phyloP scores from a whole-genome alignment of 2,113 vertebrate genomes.

The Morone chrysops region DNA sequence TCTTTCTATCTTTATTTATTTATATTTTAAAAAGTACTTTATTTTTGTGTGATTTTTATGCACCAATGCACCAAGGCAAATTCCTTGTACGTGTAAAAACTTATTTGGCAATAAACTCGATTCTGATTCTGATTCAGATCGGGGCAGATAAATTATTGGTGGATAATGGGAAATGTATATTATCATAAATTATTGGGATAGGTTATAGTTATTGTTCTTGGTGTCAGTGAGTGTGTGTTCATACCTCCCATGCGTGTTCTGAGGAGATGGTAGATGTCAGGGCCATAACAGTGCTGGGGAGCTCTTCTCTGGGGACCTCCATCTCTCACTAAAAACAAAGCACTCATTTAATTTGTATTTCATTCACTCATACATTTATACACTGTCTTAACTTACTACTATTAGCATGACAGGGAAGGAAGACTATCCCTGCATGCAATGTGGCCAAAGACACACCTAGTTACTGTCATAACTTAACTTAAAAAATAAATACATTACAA shows the following conservation, averaged over 20 bases:
- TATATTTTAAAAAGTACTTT: no score
- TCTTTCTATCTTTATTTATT: no score
- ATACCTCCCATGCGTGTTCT: conserved; percentile 87
- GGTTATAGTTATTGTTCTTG: no score
- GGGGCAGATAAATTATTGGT: no score
- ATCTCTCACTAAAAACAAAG: conserved; percentile 85
- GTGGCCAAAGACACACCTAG: neutral
- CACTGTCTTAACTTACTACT: neutral
- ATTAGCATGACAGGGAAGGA: neutral
- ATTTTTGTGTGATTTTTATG: no score
- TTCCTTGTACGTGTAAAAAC: no score
- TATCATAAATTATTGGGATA: no score
- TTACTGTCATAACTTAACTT: neutral
- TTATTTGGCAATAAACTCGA: no score
- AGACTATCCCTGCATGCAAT: neutral
- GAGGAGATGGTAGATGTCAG: conserved; percentile 94
- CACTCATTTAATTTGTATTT: neutral
- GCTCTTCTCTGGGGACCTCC: conserved; percentile 85
- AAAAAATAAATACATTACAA: neutral
- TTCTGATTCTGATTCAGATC: no score
- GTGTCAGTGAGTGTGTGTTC: neutral
- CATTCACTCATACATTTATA: neutral
- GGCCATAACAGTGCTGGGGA: conserved; percentile 87
- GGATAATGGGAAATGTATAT: no score
- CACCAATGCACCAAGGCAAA: no score